Conservation (phyloP, 2,797 vertebrate species). For the Manis crassicaudata region DNA sequence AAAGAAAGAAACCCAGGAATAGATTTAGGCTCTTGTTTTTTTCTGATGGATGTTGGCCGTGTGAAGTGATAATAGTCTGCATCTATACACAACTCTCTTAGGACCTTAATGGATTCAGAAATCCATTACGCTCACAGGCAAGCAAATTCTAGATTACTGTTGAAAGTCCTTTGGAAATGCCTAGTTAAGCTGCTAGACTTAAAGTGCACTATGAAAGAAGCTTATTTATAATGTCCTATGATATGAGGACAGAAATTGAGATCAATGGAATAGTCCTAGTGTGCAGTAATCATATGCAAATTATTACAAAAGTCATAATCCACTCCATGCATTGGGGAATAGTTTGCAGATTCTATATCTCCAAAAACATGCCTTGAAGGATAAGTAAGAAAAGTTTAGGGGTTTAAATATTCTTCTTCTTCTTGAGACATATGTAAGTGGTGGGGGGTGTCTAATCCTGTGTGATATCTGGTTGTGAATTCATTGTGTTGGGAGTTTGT, state of each 20-base stretch:
- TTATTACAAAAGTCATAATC: background rate
- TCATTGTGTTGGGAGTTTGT: background rate
- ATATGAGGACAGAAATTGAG: background rate
- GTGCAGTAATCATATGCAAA: constrained; percentile 7
- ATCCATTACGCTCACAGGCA: background rate
- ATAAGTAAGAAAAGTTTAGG: background rate
- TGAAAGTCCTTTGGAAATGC: constrained; percentile 42
- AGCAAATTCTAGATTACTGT: background rate
- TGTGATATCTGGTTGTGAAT: background rate
- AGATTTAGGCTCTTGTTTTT: background rate
- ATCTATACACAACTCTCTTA: background rate
- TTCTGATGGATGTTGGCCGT: background rate
- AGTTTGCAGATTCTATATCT: background rate
- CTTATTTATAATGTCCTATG: background rate
- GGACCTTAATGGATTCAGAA: background rate
- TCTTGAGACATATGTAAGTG: background rate
- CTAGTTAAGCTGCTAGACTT: background rate
- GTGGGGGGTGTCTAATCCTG: background rate
- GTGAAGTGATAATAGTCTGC: background rate
- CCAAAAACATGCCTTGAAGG: background rate
- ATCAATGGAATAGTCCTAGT: background rate
- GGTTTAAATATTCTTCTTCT: background rate
- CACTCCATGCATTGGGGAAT: background rate
- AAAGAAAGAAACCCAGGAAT: background rate
- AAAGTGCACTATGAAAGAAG: background rate